A percentile compares a stretch with the other conserved stretches of the same genome.
These are phyloP conservation scores for Chesias legatella DNA, from an alignment of 2,888 invertebrate species.

Conservation along the genomic window DNA sequence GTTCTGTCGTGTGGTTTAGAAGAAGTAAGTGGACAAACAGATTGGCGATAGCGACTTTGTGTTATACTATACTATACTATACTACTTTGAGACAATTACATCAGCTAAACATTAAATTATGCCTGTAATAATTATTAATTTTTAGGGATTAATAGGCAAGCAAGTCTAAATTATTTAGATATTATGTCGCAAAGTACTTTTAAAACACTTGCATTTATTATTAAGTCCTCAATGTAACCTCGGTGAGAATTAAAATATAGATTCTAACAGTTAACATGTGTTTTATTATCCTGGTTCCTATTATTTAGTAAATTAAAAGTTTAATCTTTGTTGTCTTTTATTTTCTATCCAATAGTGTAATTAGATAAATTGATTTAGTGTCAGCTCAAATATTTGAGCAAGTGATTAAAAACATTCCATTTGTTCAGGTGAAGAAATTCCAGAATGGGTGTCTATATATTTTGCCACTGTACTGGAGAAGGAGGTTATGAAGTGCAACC, in stretches of 20 bases:
- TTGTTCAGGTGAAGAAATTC: slow-evolving; percentile 34
- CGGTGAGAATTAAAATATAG: not conserved
- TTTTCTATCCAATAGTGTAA: slow-evolving; percentile 12
- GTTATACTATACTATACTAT: no score
- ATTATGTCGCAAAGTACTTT: no score
- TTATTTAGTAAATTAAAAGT: not conserved
- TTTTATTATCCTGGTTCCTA: slow-evolving; percentile 6
- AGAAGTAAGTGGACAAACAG: no score
- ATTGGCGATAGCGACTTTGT: no score
- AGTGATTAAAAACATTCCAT: not conserved
- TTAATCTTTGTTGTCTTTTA: slow-evolving; percentile 15
- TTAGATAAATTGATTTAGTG: not conserved
- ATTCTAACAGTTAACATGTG: not conserved
- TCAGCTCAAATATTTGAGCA: not conserved
- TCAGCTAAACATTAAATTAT: no score
- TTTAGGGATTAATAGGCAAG: no score
- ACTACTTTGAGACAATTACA: no score
- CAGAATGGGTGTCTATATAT: slow-evolving; percentile 66
- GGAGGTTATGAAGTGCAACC: slow-evolving; percentile 53
- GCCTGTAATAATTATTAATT: no score
- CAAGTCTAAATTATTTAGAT: no score
- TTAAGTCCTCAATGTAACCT: not conserved
- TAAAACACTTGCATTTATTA: no score
- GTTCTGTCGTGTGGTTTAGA: no score
- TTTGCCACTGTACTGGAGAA: slow-evolving; percentile 41